Base-by-base conservation (phyloP, 2,113 vertebrate species). In the Etia nguti region DNA sequence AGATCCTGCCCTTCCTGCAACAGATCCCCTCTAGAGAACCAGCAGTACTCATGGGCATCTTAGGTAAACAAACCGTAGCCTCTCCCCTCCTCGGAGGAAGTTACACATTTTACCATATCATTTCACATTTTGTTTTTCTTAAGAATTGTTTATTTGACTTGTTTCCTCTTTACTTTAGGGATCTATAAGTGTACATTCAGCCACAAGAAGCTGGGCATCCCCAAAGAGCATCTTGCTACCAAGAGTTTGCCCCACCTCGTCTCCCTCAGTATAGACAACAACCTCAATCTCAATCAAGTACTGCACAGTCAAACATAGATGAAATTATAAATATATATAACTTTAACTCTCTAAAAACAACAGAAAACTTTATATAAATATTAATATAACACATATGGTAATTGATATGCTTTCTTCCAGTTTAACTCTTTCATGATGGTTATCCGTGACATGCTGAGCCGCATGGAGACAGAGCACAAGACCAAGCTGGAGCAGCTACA, bases 151-250 rank as follows among this genome's bases (percentile, higher is more conserved):
- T 60, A 18, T 16, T 29, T 77, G 6, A 79, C 43, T 70, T 26
- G 10, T 6, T 10, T 10, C 12, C 31, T 46, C 6, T 18, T 77
- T 36, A 4, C 57, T 89, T 36, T 84, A 99, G 99, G 99, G 82
- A 99, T 99, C 95, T 99, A 99, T 90, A 99, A 99, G 93, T 99
- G 98, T 93, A 99, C 98, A 29, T 99, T 99, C 95, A 97, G 96
- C 88, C 99, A 99, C 93, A 99, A 99, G 94, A 99, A 99, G 93
- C 83, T 99, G 89, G 99, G 99, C 80, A 98, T 99, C 89, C 98
- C 99, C 90, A 99, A 99, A 97, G 99, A 99, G 79, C 97, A 99
- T 80, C 97, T 99, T 36, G 98, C 99, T 86, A 96, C 96, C 80
- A 99, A 98, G 95, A 98, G 96, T 73, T 88, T 99, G 79, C 99